These are phyloP conservation scores for Echeneis naucrates DNA, from an alignment of 2,797 vertebrate genomes.

Conservation along the genomic window DNA sequence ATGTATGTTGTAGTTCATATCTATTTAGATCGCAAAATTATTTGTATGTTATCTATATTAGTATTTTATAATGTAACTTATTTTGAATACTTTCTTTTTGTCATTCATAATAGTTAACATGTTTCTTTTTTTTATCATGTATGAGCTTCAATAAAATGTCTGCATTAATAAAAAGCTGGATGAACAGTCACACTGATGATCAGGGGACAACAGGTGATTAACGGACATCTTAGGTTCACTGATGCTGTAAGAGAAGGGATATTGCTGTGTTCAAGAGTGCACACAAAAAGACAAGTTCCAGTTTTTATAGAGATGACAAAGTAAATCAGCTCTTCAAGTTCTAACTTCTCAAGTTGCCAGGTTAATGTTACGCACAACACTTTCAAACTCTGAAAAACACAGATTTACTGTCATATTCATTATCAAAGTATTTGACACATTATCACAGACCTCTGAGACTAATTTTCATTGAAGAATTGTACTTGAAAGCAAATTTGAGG, in stretches of 20 bases:
- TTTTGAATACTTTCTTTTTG: neutral
- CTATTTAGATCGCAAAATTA: neutral
- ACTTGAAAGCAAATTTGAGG: neutral
- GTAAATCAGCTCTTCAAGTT: neutral
- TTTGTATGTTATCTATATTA: too few relatives aligned
- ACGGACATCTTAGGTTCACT: neutral
- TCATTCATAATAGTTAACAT: neutral
- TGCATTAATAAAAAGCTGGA: too few relatives aligned
- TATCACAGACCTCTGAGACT: neutral
- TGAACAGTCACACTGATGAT: too few relatives aligned
- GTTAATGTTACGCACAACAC: neutral
- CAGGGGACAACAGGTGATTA: too few relatives aligned
- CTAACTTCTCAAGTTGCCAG: neutral
- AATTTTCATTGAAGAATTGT: neutral
- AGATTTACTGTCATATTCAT: neutral
- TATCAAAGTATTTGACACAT: neutral
- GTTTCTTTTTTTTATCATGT: too few relatives aligned
- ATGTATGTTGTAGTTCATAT: neutral
- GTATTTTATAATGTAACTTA: neutral
- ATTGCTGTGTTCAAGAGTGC: constrained; percentile 17
- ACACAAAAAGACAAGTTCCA: constrained; percentile 14
- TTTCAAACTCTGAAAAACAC: neutral
- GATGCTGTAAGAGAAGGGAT: neutral
- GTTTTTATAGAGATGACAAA: neutral
- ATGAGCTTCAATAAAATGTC: too few relatives aligned